These are phyloP conservation scores for Cuculus canorus DNA, from an alignment of 2,797 vertebrate genomes.

Conservation along the genomic window DNA sequence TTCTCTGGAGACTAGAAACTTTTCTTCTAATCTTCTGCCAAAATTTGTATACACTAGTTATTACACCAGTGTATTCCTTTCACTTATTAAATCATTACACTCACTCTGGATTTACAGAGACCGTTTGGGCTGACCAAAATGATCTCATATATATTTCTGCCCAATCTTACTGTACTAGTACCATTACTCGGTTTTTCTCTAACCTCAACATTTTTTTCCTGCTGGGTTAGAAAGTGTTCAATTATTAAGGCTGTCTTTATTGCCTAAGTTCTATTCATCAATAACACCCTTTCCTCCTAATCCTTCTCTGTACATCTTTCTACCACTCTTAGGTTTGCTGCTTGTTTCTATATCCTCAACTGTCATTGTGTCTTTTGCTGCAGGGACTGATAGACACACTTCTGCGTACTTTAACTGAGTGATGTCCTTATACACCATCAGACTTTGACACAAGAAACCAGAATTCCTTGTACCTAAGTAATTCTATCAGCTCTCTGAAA, in stretches of 20 bases:
- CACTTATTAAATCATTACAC: background rate
- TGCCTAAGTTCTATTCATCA: background rate
- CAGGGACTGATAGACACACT: background rate
- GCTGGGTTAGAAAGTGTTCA: background rate
- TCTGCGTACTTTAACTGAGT: background rate
- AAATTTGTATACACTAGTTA: constrained; percentile 9
- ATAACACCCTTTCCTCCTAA: background rate
- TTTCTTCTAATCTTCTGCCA: background rate
- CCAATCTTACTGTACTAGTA: background rate
- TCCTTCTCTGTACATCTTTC: background rate
- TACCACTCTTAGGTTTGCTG: background rate
- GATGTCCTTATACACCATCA: background rate
- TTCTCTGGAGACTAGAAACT: background rate
- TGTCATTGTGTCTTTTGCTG: background rate
- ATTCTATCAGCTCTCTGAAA: background rate
- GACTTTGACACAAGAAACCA: background rate
- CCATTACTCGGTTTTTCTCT: background rate
- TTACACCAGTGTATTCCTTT: background rate
- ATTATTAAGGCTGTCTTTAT: background rate
- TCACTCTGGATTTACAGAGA: background rate
- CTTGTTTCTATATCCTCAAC: background rate
- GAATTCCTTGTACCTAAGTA: background rate
- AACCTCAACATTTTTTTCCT: background rate
- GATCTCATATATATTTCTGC: background rate
- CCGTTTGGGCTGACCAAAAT: background rate